A percentile compares a stretch with the other conserved stretches of the same genome.
Evolutionary conservation across 2,113 vertebrate genomes (phyloP).

Genomic region (Blennius ocellaris): DNA sequence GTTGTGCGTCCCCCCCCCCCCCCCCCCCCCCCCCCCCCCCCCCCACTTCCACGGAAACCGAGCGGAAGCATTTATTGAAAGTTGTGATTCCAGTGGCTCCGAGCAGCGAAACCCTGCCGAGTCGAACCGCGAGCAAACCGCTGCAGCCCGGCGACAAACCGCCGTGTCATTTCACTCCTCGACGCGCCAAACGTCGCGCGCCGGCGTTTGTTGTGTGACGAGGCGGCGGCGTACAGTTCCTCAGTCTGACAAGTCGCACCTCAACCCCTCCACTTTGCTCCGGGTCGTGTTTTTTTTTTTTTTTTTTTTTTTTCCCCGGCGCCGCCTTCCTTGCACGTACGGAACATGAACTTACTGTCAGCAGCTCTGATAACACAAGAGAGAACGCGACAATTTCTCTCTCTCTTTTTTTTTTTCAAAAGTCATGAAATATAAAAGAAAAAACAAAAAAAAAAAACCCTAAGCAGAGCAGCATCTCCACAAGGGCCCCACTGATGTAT

Average conservation of each 20-base stretch:
- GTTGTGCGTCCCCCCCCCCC: too few species aligned
- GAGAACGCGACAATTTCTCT: constrained; percentile 70
- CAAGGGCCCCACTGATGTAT: constrained; percentile 77
- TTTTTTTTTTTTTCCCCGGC: too few species aligned
- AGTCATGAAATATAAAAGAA: constrained; percentile 62
- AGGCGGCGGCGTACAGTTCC: background rate
- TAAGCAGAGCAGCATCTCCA: constrained; percentile 76
- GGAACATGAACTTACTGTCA: constrained; percentile 70
- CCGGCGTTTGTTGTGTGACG: background rate
- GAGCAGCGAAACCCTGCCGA: too few species aligned
- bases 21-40: too few species aligned
- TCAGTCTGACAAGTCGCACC: constrained; percentile 34
- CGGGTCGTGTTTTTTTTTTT: constrained; percentile 60
- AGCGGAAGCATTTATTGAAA: too few species aligned
- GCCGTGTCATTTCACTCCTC: too few species aligned
- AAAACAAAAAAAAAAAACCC: constrained; percentile 42
- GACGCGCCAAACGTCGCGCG: too few species aligned
- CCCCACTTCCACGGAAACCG: too few species aligned
- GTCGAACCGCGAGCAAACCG: too few species aligned
- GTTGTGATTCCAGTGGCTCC: too few species aligned
- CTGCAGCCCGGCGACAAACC: too few species aligned
- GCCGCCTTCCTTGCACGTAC: constrained; percentile 34
- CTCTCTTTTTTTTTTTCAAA: constrained; percentile 62
- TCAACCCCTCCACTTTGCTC: constrained; percentile 39
- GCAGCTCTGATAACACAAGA: constrained; percentile 71